Evolutionary conservation across 53 echinoderm and acorn worm genomes (phyloP).

Genomic region (Glandiceps talaboti): DNA sequence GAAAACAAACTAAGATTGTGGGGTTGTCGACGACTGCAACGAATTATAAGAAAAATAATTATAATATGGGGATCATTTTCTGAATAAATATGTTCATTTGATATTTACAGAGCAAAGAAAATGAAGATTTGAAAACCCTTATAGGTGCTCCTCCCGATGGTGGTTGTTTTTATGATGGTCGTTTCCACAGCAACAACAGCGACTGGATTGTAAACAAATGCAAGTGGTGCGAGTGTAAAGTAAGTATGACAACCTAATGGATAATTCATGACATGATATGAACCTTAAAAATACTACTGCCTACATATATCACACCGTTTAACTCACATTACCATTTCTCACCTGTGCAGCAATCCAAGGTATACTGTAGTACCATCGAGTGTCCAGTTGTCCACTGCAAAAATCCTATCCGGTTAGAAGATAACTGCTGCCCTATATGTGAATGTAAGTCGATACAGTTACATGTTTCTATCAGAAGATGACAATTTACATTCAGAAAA

Average conservation of each 20-base stretch:
- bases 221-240: slow-evolving; percentile 67
- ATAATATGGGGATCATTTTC: too few relatives aligned
- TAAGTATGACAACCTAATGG: slow-evolving; percentile 23
- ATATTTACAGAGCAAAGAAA: background rate
- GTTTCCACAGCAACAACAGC: slow-evolving; percentile 11
- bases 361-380: slow-evolving; percentile 52
- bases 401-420: slow-evolving; percentile 38
- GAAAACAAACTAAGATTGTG: too few relatives aligned
- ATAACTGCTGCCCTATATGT: slow-evolving; percentile 79
- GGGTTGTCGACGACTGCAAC: too few relatives aligned
- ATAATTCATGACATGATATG: slow-evolving; percentile 1
- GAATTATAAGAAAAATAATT: too few relatives aligned
- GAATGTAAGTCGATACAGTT: slow-evolving; percentile 46
- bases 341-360: slow-evolving; percentile 31
- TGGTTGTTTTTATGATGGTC: slow-evolving; percentile 20
- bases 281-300: too few relatives aligned
- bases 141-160: background rate
- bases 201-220: slow-evolving; percentile 74
- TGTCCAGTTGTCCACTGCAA: slow-evolving; percentile 53
- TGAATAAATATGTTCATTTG: background rate
- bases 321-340: too few relatives aligned
- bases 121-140: background rate
- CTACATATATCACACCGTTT: too few relatives aligned
- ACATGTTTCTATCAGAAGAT: too few relatives aligned
- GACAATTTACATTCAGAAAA: too few relatives aligned